Conservation (phyloP, 2,888 invertebrate species). For the Mimas tiliae region DNA sequence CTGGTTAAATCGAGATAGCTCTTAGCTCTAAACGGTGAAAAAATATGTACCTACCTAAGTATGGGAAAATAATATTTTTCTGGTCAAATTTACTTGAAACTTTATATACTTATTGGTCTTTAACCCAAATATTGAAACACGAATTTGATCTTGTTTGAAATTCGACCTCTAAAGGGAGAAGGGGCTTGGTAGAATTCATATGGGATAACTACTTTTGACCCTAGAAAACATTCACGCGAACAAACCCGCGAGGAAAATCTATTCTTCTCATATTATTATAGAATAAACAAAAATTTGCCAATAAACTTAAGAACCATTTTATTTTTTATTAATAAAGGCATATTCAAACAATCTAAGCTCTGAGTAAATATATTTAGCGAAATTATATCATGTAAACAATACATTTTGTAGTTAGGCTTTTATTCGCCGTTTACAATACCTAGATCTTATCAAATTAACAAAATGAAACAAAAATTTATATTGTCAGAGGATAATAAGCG, state of each 20-base stretch:
- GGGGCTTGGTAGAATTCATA: too few species aligned
- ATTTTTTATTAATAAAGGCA: background rate
- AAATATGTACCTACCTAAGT: too few species aligned
- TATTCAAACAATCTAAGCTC: background rate
- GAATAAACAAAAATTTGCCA: background rate
- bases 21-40: too few species aligned
- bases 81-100: too few species aligned
- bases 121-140: too few species aligned
- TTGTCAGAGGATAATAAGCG: background rate
- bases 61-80: too few species aligned
- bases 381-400: background rate
- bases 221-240: too few species aligned
- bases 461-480: slow-evolving; percentile 12
- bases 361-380: background rate
- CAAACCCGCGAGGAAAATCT: background rate
- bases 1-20: background rate
- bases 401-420: slow-evolving; percentile 4
- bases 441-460: slow-evolving; percentile 3
- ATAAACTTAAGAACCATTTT: background rate
- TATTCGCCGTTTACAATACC: background rate
- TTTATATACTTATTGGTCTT: too few species aligned
- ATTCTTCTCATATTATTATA: background rate
- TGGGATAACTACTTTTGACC: too few species aligned
- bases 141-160: too few species aligned
- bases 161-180: too few species aligned